Evolutionary conservation across 2,888 invertebrate species (phyloP).

Genomic region (Hydropsyche betteni): DNA sequence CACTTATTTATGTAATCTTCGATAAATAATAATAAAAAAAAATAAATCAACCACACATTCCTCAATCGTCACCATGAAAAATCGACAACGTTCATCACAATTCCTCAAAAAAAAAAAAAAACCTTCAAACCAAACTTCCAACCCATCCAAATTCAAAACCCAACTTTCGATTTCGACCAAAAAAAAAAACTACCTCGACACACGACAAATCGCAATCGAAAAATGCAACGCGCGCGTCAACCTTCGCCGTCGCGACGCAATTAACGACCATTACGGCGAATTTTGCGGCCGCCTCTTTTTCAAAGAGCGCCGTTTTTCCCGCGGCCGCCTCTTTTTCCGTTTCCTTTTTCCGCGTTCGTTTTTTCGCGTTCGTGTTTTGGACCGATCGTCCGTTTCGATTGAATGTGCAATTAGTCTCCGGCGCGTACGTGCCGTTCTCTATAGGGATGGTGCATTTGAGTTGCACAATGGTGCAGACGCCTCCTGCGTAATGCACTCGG

Average conservation of each 20-base stretch:
- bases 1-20: too few species aligned
- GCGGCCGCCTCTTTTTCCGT: background rate
- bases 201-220: background rate
- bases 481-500: too few species aligned
- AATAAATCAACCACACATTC: too few species aligned
- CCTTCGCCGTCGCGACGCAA: slow-evolving; percentile 11
- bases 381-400: slow-evolving; percentile 45
- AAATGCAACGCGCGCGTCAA: slow-evolving; percentile 8
- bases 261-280: slow-evolving; percentile 24
- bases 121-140: too few species aligned
- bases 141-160: background rate
- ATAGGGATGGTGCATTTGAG: slow-evolving; percentile 41
- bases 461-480: slow-evolving; percentile 40
- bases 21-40: too few species aligned
- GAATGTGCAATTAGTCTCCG: slow-evolving; percentile 51
- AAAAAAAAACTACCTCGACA: background rate
- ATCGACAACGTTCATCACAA: background rate
- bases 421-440: slow-evolving; percentile 42
- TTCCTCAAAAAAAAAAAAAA: background rate
- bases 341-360: background rate
- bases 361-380: slow-evolving; percentile 11
- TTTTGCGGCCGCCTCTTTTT: slow-evolving; percentile 18
- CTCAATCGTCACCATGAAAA: too few species aligned
- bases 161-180: background rate
- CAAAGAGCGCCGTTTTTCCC: slow-evolving; percentile 12